A percentile compares a stretch with the other conserved stretches of the same genome.
phyloP scores from a whole-genome alignment of 1,140 invertebrate genomes.

The Drosophila parabipectinata region DNA sequence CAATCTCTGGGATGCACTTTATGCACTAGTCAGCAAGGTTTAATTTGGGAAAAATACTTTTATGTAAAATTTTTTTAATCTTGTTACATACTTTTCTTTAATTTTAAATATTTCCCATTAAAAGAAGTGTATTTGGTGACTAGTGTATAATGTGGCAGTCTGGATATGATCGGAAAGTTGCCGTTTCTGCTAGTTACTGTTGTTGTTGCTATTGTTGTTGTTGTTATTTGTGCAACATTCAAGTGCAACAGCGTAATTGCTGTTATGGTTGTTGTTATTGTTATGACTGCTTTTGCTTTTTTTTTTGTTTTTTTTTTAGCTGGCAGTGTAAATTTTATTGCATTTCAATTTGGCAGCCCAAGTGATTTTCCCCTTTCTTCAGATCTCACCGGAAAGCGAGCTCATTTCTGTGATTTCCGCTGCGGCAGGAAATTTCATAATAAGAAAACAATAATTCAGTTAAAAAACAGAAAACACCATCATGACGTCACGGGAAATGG shows the following conservation, averaged over 20 bases:
- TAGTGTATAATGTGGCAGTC: not conserved
- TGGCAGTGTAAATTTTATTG: constrained; percentile 75
- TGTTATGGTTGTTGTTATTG: constrained; percentile 40
- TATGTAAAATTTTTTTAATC: too few species aligned
- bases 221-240: constrained; percentile 40
- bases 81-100: too few species aligned
- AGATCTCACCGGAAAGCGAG: constrained; percentile 66
- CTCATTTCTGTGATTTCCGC: constrained; percentile 79
- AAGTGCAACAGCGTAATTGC: constrained; percentile 58
- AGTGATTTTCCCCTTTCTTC: constrained; percentile 58
- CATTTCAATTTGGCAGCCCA: constrained; percentile 74
- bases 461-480: not conserved
- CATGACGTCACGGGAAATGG: constrained; percentile 37
- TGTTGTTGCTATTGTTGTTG: constrained; percentile 15
- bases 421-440: constrained; percentile 74
- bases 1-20: constrained; percentile 17
- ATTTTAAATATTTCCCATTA: too few species aligned
- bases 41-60: too few species aligned
- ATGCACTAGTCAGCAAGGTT: not conserved
- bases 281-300: constrained; percentile 10
- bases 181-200: too few species aligned
- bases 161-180: constrained; percentile 14
- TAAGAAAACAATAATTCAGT: constrained; percentile 27
- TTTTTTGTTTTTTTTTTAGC: not conserved
- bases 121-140: too few species aligned